Base-by-base conservation (phyloP, 2,113 vertebrate species). In the Vidua chalybeata region DNA sequence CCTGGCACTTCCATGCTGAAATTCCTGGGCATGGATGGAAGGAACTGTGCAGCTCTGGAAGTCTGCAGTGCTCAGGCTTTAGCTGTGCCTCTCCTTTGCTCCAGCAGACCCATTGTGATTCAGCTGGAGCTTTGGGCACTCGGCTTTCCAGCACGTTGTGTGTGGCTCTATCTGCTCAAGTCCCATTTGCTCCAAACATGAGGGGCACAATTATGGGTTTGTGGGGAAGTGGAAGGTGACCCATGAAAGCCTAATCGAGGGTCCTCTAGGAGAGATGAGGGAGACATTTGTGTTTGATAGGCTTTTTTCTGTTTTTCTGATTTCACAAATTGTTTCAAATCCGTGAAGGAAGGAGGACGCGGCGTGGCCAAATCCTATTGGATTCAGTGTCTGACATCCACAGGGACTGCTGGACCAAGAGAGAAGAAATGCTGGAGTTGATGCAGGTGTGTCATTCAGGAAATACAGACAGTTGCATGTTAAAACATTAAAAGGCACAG, bases 121-220 rank as follows among this genome's bases (percentile, higher is more conserved):
- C 69, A 79, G 56, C 77, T 72, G 69, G 66, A 72, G 64, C 58
- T 22, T 6, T 16, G 41, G 55, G 28, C 61, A 15, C 33, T 37
- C 46, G 58, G 49, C 58, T 78, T 78, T 79, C 93, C 93, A 95
- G 79, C 52, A 66, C 74, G 69, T 49, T 68, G 84, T 93, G 62
- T 87, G 74, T 3, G 58, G 52, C 49, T 90, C 5, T 37, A 23
- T 69, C 69, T 79, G 74, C 72, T 69, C n/a, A 19, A 59, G 21
- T 49, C 46, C 10, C 33, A 23, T 81, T 91, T 75, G 41, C 61
- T 64, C 88, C 55, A 73, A 79, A 64, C 13, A 27, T 3, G 22
- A 54, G 20, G 30, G 37, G 51, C 3, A 20, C 41, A 69, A 63
- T 33, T 17, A 4, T 37, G 41, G 37, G 23, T n/a, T 41, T 76